Conservation (phyloP, 2,888 invertebrate species). For the Heliconius charithonia region DNA sequence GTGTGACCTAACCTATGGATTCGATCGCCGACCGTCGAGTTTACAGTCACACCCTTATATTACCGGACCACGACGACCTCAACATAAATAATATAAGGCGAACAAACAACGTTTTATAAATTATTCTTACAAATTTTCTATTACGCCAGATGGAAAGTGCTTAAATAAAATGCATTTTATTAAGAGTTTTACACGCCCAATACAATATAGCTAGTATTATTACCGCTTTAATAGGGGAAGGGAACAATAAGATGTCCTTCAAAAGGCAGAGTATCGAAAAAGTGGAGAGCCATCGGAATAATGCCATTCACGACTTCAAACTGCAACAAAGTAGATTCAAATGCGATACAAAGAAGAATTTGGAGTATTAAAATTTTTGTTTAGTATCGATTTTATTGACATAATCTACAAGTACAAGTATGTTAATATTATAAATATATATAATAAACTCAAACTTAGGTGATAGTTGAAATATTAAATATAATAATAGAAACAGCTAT, state of each 20-base stretch:
- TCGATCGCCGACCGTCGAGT: too few relatives aligned
- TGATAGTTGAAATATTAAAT: too few relatives aligned
- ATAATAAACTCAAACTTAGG: too few relatives aligned
- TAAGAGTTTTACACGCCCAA: conserved; percentile 1
- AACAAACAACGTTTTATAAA: background rate
- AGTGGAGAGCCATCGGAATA: conserved; percentile 34
- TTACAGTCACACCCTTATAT: too few relatives aligned
- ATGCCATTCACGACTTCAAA: conserved; percentile 16
- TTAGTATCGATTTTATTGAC: background rate
- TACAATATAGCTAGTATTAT: conserved; percentile 6
- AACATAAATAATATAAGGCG: too few relatives aligned
- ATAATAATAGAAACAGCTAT: background rate
- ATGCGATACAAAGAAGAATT: background rate
- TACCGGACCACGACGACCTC: too few relatives aligned
- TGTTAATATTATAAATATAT: too few relatives aligned
- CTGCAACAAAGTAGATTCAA: conserved; percentile 23
- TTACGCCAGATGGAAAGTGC: conserved; percentile 5
- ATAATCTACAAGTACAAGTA: too few relatives aligned
- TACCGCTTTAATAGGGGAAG: conserved; percentile 18
- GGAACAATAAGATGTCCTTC: conserved; percentile 28
- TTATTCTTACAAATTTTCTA: background rate
- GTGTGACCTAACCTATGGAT: too few relatives aligned
- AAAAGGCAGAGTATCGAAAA: conserved; percentile 34
- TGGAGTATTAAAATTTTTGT: background rate
- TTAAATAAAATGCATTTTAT: conserved; percentile 1